phyloP scores from a whole-genome alignment of 2,888 invertebrate species.

The Xestia rhomboidea region DNA sequence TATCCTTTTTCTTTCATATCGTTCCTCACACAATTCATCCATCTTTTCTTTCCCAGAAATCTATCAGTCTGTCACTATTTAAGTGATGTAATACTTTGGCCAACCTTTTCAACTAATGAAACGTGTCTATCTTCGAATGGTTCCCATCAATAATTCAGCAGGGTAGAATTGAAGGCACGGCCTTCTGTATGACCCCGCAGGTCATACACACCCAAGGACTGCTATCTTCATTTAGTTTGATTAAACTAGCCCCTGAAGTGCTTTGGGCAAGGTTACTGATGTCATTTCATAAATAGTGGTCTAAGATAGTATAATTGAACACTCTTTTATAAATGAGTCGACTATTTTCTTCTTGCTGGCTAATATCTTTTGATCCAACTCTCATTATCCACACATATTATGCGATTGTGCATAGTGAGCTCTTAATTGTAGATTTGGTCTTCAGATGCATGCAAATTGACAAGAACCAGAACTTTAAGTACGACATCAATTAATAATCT shows the following conservation, averaged over 20 bases:
- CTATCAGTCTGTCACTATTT: neutral
- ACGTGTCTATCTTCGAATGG: slow-evolving; percentile 36
- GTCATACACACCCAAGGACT: slow-evolving; percentile 33
- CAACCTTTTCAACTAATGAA: slow-evolving; percentile 34
- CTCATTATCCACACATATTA: too few species aligned
- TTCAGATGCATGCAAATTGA: neutral
- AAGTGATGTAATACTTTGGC: slow-evolving; percentile 20
- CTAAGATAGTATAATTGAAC: neutral
- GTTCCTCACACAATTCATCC: neutral
- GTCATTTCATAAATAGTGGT: slow-evolving; percentile 8
- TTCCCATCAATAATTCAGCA: slow-evolving; percentile 56
- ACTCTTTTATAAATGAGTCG: neutral
- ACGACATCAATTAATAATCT: neutral
- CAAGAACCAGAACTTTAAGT: neutral
- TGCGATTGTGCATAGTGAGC: neutral
- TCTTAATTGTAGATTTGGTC: neutral
- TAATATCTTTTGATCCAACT: neutral
- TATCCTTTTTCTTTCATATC: neutral
- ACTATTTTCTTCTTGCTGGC: neutral
- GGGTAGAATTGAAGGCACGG: slow-evolving; percentile 21
- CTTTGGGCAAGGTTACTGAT: neutral
- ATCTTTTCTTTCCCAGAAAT: neutral
- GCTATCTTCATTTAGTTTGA: slow-evolving; percentile 39
- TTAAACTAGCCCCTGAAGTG: slow-evolving; percentile 25
- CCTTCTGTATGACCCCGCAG: slow-evolving; percentile 25